A percentile compares a stretch with the other conserved stretches of the same genome.
Conservation (phyloP, 2,113 vertebrate genomes). For the Girardinichthys multiradiatus region DNA sequence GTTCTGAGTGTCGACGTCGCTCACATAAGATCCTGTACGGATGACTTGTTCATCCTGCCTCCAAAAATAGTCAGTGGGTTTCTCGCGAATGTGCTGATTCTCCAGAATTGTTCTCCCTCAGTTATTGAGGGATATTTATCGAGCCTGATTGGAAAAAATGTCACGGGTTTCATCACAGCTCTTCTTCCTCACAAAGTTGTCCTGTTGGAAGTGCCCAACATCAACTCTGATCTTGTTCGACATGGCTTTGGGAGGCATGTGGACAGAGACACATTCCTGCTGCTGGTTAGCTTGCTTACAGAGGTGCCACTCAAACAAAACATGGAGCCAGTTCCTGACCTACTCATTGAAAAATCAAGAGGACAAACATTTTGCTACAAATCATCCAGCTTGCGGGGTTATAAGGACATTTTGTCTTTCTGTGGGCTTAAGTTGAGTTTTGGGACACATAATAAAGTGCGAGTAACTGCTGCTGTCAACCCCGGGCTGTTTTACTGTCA, state of each 20-base stretch:
- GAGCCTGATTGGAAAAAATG: slow-evolving; percentile 80
- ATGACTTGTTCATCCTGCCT: slow-evolving; percentile 85
- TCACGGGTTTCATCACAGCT: slow-evolving; percentile 84
- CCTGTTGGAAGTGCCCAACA: slow-evolving; percentile 85
- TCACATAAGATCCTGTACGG: slow-evolving; percentile 80
- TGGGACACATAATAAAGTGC: slow-evolving; percentile 80
- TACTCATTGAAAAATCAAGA: slow-evolving; percentile 66
- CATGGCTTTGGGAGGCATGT: slow-evolving; percentile 83
- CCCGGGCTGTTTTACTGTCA: slow-evolving; percentile 88
- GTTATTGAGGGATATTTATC: slow-evolving; percentile 85
- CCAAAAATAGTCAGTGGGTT: slow-evolving; percentile 87
- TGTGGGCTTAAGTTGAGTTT: slow-evolving; percentile 75
- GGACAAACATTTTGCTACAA: slow-evolving; percentile 57
- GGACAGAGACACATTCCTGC: slow-evolving; percentile 86
- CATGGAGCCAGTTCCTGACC: slow-evolving; percentile 58
- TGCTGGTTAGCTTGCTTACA: slow-evolving; percentile 85
- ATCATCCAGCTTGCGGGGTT: slow-evolving; percentile 53
- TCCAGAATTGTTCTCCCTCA: slow-evolving; percentile 77
- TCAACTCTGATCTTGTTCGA: slow-evolving; percentile 81
- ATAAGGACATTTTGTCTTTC: slow-evolving; percentile 76
- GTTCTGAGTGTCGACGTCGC: slow-evolving; percentile 75
- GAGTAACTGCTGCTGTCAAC: slow-evolving; percentile 83
- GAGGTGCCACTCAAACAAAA: slow-evolving; percentile 73
- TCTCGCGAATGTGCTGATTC: slow-evolving; percentile 88
- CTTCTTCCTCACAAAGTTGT: slow-evolving; percentile 82